Percentiles rank a stretch among this genome's conserved stretches.
phyloP scores from a whole-genome alignment of 2,888 invertebrate species.

The Hirtodrosophila histrioides region DNA sequence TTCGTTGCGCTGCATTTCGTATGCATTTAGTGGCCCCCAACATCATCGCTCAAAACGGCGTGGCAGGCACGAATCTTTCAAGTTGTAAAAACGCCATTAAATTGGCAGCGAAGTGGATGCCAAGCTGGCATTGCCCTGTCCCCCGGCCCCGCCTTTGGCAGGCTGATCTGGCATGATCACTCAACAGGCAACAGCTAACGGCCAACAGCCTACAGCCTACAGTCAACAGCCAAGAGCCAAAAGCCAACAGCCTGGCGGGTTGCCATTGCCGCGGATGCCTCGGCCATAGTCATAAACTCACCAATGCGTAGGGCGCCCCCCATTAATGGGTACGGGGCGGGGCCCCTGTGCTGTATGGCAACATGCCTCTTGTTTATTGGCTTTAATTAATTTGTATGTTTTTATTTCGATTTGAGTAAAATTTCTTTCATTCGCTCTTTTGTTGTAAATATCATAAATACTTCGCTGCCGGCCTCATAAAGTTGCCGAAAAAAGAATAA shows the following conservation, averaged over 20 bases:
- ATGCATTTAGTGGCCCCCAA: slow-evolving; percentile 71
- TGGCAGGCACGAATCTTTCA: slow-evolving; percentile 82
- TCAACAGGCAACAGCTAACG: slow-evolving; percentile 41
- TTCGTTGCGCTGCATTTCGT: slow-evolving; percentile 81
- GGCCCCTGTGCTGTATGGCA: slow-evolving; percentile 7
- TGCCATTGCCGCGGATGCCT: slow-evolving; percentile 34
- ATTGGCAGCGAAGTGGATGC: slow-evolving; percentile 80
- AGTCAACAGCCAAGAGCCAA: slow-evolving; percentile 44
- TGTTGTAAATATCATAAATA: slow-evolving; percentile 77
- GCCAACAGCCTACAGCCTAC: slow-evolving; percentile 33
- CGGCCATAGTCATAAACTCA: slow-evolving; percentile 56
- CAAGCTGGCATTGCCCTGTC: slow-evolving; percentile 27
- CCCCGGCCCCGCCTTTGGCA: not conserved
- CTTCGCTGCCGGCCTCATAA: slow-evolving; percentile 64
- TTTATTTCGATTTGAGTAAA: slow-evolving; percentile 73
- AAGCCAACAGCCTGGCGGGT: slow-evolving; percentile 34
- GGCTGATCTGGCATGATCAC: slow-evolving; percentile 62
- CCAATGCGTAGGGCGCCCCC: slow-evolving; percentile 65
- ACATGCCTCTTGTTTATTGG: slow-evolving; percentile 65
- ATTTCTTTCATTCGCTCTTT: slow-evolving; percentile 50
- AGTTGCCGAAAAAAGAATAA: slow-evolving; percentile 62
- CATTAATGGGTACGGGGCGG: slow-evolving; percentile 50
- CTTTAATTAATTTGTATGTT: slow-evolving; percentile 79
- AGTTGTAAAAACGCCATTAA: slow-evolving; percentile 84
- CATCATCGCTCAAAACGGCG: slow-evolving; percentile 77